Evolutionary conservation across 2,797 vertebrate species (phyloP).

Genomic region (Hyperoplus immaculatus): DNA sequence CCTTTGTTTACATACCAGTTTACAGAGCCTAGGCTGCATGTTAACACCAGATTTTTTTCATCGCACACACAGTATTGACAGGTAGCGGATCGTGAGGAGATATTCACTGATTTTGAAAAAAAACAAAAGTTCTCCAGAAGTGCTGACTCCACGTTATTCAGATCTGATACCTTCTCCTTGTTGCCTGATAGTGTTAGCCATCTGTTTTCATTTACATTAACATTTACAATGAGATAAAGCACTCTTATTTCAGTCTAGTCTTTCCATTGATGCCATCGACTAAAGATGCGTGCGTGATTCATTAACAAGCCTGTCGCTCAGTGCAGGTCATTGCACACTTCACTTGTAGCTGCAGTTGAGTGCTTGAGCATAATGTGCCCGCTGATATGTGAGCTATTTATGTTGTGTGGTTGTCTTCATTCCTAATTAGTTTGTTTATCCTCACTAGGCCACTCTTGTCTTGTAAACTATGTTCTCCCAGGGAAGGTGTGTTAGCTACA

Average conservation of each 20-base stretch:
- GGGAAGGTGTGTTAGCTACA: not conserved
- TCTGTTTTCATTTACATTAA: not conserved
- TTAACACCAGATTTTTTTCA: too few species aligned
- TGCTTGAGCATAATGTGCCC: constrained; percentile 60
- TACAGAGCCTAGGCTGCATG: too few species aligned
- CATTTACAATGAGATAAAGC: not conserved
- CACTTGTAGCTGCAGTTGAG: constrained; percentile 62
- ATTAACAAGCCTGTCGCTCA: constrained; percentile 33
- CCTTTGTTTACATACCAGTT: too few species aligned
- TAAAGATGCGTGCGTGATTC: constrained; percentile 47
- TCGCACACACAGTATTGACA: too few species aligned
- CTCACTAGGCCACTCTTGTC: constrained; percentile 25
- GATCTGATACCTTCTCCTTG: not conserved
- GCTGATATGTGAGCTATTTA: constrained; percentile 62
- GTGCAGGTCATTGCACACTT: constrained; percentile 55
- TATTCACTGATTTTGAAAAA: too few species aligned
- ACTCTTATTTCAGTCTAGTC: not conserved
- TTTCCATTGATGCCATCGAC: constrained; percentile 6
- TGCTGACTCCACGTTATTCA: not conserved
- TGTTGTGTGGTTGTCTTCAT: constrained; percentile 34
- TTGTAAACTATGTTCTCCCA: constrained; percentile 32
- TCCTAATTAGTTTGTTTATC: constrained; percentile 58
- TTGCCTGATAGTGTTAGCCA: not conserved
- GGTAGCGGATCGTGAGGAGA: too few species aligned
- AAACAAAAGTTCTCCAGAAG: too few species aligned